Percentiles rank a stretch among this genome's conserved stretches.
Evolutionary conservation across 2,888 invertebrate species (phyloP).

Genomic region (Tinea pellionella): DNA sequence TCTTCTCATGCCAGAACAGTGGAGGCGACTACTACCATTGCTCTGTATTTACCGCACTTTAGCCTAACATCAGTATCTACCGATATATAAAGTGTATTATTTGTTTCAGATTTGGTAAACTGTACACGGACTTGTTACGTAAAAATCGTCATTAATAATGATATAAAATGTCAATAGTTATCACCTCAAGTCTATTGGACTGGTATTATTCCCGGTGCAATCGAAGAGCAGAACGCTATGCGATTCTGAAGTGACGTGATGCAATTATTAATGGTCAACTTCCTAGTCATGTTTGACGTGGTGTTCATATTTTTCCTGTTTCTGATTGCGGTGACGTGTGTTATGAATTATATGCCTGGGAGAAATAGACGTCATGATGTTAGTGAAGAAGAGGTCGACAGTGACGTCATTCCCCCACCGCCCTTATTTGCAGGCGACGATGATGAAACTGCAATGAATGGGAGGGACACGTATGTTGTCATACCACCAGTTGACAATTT

Average conservation of each 20-base stretch:
- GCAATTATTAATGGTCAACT: constrained; percentile 88
- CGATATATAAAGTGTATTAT: no score
- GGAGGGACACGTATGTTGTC: constrained; percentile 61
- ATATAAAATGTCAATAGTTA: constrained; percentile 4
- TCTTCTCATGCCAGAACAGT: no score
- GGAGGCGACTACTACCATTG: no score
- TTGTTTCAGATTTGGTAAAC: not conserved
- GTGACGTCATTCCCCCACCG: constrained; percentile 62
- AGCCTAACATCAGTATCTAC: no score
- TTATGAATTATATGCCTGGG: constrained; percentile 84
- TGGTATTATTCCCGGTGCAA: not conserved
- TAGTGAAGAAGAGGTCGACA: constrained; percentile 55
- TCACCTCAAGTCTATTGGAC: not conserved
- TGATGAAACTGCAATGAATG: constrained; percentile 33
- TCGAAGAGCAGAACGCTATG: not conserved
- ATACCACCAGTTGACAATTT: constrained; percentile 53
- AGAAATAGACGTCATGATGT: constrained; percentile 55
- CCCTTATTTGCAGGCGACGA: constrained; percentile 55
- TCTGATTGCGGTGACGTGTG: constrained; percentile 84
- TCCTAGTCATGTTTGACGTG: constrained; percentile 88
- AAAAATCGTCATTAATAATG: not conserved
- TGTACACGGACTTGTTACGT: not conserved
- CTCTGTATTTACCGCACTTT: no score
- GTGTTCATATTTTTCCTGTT: constrained; percentile 89
- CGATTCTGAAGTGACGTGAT: constrained; percentile 61